phyloP scores from a whole-genome alignment of 2,797 vertebrate genomes.

The Chelmon rostratus region DNA sequence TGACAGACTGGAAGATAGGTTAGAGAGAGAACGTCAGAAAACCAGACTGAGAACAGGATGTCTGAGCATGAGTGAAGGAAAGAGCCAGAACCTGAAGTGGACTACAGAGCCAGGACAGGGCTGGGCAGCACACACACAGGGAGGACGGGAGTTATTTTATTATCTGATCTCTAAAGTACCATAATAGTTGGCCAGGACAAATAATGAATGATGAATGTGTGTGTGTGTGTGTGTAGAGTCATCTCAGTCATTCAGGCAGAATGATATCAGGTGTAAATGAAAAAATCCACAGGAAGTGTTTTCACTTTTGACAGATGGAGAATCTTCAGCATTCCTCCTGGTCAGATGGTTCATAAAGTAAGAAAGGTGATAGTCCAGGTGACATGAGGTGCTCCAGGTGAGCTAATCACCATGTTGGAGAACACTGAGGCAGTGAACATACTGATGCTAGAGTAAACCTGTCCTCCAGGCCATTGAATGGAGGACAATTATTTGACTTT shows the following conservation, averaged over 20 bases:
- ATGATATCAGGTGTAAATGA: constrained; percentile 8
- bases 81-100: constrained; percentile 55
- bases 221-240: background rate
- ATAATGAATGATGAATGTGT: constrained; percentile 1
- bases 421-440: background rate
- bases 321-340: background rate
- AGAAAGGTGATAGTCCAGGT: background rate
- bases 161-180: constrained; percentile 8
- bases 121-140: constrained; percentile 41
- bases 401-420: background rate
- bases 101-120: constrained; percentile 55
- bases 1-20: constrained; percentile 94
- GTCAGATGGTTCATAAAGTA: background rate
- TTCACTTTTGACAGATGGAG: background rate
- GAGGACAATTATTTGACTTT: constrained; percentile 11
- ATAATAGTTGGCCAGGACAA: constrained; percentile 8
- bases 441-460: background rate
- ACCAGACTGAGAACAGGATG: constrained; percentile 61
- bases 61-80: constrained; percentile 62
- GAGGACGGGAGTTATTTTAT: constrained; percentile 22
- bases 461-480: constrained; percentile 10
- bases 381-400: background rate
- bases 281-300: constrained; percentile 6
- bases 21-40: constrained; percentile 74
- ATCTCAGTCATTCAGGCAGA: constrained; percentile 4